Conservation (phyloP, 2,113 vertebrate genomes). For the Ifrita kowaldi region DNA sequence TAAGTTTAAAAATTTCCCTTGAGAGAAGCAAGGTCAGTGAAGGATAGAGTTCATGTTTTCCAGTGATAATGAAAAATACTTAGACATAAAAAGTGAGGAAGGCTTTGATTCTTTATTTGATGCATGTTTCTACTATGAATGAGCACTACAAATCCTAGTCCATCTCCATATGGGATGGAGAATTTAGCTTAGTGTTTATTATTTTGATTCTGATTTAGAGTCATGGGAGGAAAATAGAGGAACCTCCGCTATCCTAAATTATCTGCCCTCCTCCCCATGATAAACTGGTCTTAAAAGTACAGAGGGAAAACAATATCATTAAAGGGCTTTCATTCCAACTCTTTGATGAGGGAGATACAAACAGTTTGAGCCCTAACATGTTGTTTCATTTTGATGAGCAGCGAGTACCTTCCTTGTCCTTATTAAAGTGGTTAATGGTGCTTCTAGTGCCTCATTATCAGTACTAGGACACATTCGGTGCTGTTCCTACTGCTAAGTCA, state of each 20-base stretch:
- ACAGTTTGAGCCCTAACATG: constrained; percentile 62
- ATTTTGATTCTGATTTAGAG: constrained; percentile 1
- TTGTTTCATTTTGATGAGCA: constrained; percentile 75
- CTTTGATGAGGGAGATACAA: constrained; percentile 70
- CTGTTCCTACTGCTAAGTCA: constrained; percentile 46
- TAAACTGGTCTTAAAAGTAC: constrained; percentile 6
- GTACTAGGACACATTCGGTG: constrained; percentile 17
- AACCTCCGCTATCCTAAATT: constrained; percentile 3
- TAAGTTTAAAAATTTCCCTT: constrained; percentile 70
- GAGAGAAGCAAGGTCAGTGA: constrained; percentile 70
- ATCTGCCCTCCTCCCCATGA: not conserved
- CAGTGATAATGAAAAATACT: constrained; percentile 49
- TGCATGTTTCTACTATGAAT: not conserved
- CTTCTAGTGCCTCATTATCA: constrained; percentile 73
- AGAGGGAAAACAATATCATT: constrained; percentile 46
- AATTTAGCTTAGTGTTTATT: not conserved
- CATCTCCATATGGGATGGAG: not conserved
- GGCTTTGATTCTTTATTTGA: not conserved
- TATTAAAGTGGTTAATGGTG: constrained; percentile 72
- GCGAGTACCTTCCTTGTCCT: constrained; percentile 66
- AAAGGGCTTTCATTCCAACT: constrained; percentile 58
- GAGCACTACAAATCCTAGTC: not conserved
- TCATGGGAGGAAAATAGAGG: not conserved
- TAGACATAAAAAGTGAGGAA: constrained; percentile 1
- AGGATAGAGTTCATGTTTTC: constrained; percentile 43